Evolutionary conservation across 1,140 invertebrate species (phyloP).

Genomic region (Micrasema longulum): DNA sequence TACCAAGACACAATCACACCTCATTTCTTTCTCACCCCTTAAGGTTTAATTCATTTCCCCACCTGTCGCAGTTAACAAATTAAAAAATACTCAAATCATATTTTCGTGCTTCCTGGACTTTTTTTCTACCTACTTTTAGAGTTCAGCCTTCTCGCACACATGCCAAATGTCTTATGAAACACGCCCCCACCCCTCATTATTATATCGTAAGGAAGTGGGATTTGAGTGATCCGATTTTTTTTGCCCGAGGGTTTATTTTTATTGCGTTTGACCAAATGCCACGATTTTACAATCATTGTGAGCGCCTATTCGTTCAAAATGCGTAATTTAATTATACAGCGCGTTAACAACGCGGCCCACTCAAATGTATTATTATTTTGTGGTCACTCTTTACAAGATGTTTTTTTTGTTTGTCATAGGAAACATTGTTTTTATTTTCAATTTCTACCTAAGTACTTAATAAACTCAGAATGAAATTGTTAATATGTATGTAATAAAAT

Average conservation of each 20-base stretch:
- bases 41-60: background rate
- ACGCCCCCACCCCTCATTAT: background rate
- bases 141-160: background rate
- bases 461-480: no score
- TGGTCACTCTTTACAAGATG: background rate
- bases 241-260: conserved; percentile 4
- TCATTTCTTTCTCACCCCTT: no score
- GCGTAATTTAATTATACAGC: background rate
- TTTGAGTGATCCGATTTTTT: background rate
- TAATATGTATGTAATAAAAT: no score
- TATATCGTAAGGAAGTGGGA: conserved; percentile 16
- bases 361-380: background rate
- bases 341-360: background rate
- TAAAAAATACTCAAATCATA: conserved; percentile 4
- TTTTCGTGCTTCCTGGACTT: background rate
- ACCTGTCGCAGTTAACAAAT: conserved; percentile 10
- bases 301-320: conserved; percentile 1
- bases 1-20: no score
- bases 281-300: background rate
- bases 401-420: background rate
- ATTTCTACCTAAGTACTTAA: no score
- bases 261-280: conserved; percentile 18
- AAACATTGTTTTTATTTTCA: no score
- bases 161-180: conserved; percentile 26
- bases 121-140: background rate